Evolutionary conservation across 2,888 invertebrate species (phyloP), one percentile per base, ranked within the genome.

Genomic region (Empis stercorea): DNA sequence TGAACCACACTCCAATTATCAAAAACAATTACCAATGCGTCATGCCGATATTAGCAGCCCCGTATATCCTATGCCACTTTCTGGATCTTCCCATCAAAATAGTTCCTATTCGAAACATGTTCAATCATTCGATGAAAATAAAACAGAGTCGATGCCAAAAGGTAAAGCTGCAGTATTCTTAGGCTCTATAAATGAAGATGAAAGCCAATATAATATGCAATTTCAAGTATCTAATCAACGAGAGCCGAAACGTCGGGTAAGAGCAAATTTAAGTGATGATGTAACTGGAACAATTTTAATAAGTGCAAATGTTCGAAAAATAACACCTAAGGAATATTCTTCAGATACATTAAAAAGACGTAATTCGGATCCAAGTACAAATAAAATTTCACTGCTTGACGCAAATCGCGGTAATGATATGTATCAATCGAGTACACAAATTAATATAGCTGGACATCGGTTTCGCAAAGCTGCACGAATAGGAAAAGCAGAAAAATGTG

Each of bases 401-500:
- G 62, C 62, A 11, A 61, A 59, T 45, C 66, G 76, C 59, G 71
- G 69, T 61, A 75, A 59, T 64, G 68, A 57, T 13, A 56, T 60
- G 57, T 59, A 58, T 59, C 52, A 60, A 64, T 51, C 59, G 5
- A 56, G 59, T 16, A 58, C 59, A 3, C 56, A 60, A 44, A 82
- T 86, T 56, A 78, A 80, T 13, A 78, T 85, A 54, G 84, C 84
- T 0, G 84, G 84, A 0, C 86, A 86, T 67, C 75, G 78, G 55
- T 84, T 85, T 68, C 76, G 84, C 39, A 86, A 86, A 70, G 79
- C 85, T 52, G 79, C 81, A 0, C 74, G 84, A 44, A 82, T 87
- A 58, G 77, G 82, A 30, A 86, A 87, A 61, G 86, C 81, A 48
- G 91, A 91, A 61, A 76, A 80, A 49, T 92, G 92, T 63, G 79